Conservation (phyloP, 2,888 invertebrate species). For the Eupithecia tripunctaria region DNA sequence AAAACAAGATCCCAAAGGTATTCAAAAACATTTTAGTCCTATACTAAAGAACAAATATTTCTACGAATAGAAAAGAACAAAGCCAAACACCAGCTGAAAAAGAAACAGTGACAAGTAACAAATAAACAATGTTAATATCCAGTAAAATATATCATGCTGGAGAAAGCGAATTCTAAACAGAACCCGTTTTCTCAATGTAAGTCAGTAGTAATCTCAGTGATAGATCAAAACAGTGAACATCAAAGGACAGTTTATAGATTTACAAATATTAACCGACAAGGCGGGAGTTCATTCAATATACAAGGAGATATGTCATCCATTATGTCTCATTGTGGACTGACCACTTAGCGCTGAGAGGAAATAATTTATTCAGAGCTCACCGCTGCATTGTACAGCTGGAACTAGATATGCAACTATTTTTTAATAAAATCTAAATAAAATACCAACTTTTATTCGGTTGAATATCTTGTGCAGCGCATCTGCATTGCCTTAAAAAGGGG, state of each 20-base stretch:
- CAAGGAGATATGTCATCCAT: constrained; percentile 77
- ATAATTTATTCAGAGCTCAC: constrained; percentile 75
- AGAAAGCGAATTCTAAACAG: constrained; percentile 27
- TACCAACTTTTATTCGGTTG: neutral
- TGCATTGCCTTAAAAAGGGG: neutral
- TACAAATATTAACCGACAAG: constrained; percentile 59
- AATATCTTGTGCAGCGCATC: neutral
- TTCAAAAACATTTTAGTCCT: neutral
- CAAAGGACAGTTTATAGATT: constrained; percentile 63
- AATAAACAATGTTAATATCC: constrained; percentile 23
- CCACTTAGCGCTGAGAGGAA: constrained; percentile 77
- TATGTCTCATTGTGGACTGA: constrained; percentile 73
- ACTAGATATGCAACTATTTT: constrained; percentile 12
- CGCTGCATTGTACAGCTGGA: constrained; percentile 38
- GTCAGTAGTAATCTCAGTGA: constrained; percentile 59
- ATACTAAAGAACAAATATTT: neutral
- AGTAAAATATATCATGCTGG: constrained; percentile 29
- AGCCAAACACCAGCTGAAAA: neutral
- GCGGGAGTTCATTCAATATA: constrained; percentile 64
- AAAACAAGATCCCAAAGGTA: neutral
- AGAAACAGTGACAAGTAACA: constrained; percentile 9
- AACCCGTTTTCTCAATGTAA: constrained; percentile 40
- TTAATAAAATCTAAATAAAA: neutral
- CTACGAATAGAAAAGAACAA: constrained; percentile 10
- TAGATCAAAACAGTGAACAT: constrained; percentile 57